Base-by-base conservation (phyloP, 2,797 vertebrate species). In the Columba guinea region DNA sequence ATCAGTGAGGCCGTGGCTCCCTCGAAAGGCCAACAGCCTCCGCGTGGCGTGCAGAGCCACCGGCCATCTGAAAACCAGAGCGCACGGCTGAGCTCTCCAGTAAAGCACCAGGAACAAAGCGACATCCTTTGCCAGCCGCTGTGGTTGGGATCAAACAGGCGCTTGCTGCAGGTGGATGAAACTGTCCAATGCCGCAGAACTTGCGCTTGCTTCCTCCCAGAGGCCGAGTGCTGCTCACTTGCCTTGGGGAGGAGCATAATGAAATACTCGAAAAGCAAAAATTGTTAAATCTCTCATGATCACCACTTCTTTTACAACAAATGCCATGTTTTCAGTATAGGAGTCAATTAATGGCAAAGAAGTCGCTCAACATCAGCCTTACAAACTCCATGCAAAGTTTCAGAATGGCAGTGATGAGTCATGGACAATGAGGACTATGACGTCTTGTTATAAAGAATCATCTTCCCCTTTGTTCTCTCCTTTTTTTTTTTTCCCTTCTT, bases 401-500 rank as follows among this genome's bases (percentile, higher is more conserved):
- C 44, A 76, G 84, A 78, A 37, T 52, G 85, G 79, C 63, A 88
- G 28, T 5, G 7, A 46, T 89, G 89, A 88, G 34, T 93, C 91
- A 90, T 1, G 13, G 59, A 4, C 44, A 5, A 3, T n/a, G 28
- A 71, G 79, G 84, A 68, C 19, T 71, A 16, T 65, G 89, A 74
- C 51, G 35, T 26, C 3, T 10, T 58, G 30, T 67, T 62, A 60
- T 4, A 67, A 78, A 87, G 67, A 93, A 56, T n/a, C 63, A 89
- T 9, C 59, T 93, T 94, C 74, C 39, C 18, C 44, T 94, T 93
- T 93, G 58, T 78, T 84, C 90, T 46, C 5, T 67, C 9, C 46
- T 5, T 56, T n/a, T 71, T 56, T n/a, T 71, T 52, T 32, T 34
- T 39, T 27, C 6, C 1, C 0, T 2, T 6, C 2, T 52, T 22